Base-by-base conservation (phyloP, 2,888 invertebrate species). In the Ennomos quercinarius region DNA sequence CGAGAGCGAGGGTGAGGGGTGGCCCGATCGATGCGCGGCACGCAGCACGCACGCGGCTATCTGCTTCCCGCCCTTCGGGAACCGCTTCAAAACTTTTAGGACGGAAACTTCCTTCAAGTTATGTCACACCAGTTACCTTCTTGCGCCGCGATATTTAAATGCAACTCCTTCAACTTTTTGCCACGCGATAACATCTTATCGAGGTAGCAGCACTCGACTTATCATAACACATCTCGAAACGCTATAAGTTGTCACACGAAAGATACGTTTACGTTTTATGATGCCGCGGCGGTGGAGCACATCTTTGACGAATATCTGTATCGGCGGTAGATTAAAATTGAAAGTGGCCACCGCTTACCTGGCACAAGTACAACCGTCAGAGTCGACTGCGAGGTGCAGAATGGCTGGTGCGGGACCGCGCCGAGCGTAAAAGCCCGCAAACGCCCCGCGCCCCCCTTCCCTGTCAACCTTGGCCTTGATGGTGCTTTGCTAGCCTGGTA, bases 381-480 rank as follows among this genome's bases (percentile, higher is more conserved):
- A 90, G 89, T 88, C 91, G 89, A 91, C 92, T 92, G 91, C 93
- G 88, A 90, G 91, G 91, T 91, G 93, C 87, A 91, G 93, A 93
- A 93, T 93, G 93, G 84, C 85, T 83, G 78, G 81, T 79, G 85
- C 81, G 87, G 88, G 87, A 86, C 84, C 84, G 91, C 89, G 89
- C 89, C 78, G 85, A 85, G 80, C 91, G 89, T 89, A 89, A 88
- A 27, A 87, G 90, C 89, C 86, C 83, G 84, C 80, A 79, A 73
- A 63, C 82, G 72, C 85, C 88, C 90, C 89, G 86, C 89, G 78
- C 87, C 89, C 89, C 88, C 86, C 87, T 83, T 81, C 85, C 85
- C 86, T 81, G 78, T 70, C 86, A 90, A 87, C 91, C 91, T 91
- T 90, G 91, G 91, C 91, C 90, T 90, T 91, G 88, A 86, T 78